These are phyloP conservation scores for Hartigia nigra DNA, from an alignment of 2,888 invertebrate species.

Conservation along the genomic window DNA sequence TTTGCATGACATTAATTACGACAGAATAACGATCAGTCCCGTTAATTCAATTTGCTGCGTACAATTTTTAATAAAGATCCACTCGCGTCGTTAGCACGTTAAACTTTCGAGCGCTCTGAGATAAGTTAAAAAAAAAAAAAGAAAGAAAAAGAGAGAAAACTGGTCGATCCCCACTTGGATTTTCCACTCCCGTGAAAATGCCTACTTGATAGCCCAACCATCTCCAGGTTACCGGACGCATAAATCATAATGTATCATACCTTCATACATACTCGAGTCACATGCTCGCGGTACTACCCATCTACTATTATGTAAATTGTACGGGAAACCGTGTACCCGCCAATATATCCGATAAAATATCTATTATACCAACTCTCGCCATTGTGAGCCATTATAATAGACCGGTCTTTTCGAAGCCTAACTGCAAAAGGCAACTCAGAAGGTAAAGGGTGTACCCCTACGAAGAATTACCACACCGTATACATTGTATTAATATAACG, in stretches of 20 bases:
- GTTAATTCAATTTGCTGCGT: background rate
- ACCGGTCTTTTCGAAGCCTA: conserved; percentile 25
- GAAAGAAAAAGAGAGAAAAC: background rate
- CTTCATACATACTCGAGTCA: conserved; percentile 31
- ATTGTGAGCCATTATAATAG: conserved; percentile 34
- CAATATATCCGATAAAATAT: conserved; percentile 49
- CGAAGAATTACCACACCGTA: background rate
- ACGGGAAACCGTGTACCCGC: conserved; percentile 22
- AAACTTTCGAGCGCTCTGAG: background rate
- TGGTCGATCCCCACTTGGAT: background rate
- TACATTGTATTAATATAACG: background rate
- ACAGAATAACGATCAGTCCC: conserved; percentile 30
- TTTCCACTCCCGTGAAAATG: background rate
- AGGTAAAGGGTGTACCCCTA: conserved; percentile 26
- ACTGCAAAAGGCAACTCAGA: conserved; percentile 16
- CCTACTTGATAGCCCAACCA: background rate
- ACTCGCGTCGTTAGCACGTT: background rate
- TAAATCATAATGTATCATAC: conserved; percentile 14
- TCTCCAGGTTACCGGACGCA: background rate
- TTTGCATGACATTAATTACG: conserved; percentile 27
- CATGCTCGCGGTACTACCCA: conserved; percentile 27
- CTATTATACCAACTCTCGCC: conserved; percentile 40
- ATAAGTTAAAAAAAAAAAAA: background rate
- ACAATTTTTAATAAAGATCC: background rate
- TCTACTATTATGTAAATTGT: conserved; percentile 52